phyloP scores from a whole-genome alignment of 53 echinoderm and acorn worm genomes.

The Echinarachnius parma region DNA sequence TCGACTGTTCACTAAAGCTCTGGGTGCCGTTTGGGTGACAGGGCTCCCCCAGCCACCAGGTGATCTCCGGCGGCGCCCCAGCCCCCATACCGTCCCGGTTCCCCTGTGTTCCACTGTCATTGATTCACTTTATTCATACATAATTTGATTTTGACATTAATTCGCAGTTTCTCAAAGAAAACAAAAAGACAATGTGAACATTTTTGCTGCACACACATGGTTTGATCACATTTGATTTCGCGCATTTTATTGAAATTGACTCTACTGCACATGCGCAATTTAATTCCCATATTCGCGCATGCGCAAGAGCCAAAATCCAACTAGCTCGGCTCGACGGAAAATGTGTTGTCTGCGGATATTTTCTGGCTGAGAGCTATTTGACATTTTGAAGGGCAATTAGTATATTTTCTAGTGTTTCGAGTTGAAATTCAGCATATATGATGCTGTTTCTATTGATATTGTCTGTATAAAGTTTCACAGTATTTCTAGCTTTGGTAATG shows the following conservation, averaged over 20 bases:
- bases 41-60: no score
- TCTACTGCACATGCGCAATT: constrained; percentile 25
- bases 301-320: constrained; percentile 36
- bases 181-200: no score
- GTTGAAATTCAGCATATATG: not conserved
- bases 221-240: constrained; percentile 42
- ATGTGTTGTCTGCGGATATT: not conserved
- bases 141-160: no score
- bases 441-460: constrained; percentile 9
- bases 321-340: no score
- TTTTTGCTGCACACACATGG: no score
- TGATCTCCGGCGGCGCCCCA: no score
- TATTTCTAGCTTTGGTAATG: not conserved
- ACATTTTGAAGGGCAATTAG: constrained; percentile 8
- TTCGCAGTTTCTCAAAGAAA: no score
- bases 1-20: no score
- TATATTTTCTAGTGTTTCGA: constrained; percentile 5
- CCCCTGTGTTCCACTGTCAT: no score
- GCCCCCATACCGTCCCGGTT: no score
- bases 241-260: constrained; percentile 33
- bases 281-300: constrained; percentile 18
- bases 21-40: no score
- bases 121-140: no score
- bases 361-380: not conserved
- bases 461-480: not conserved